Percentiles rank a stretch among this genome's conserved stretches.
phyloP scores from a whole-genome alignment of 2,113 vertebrate species.

The Hyla sarda region DNA sequence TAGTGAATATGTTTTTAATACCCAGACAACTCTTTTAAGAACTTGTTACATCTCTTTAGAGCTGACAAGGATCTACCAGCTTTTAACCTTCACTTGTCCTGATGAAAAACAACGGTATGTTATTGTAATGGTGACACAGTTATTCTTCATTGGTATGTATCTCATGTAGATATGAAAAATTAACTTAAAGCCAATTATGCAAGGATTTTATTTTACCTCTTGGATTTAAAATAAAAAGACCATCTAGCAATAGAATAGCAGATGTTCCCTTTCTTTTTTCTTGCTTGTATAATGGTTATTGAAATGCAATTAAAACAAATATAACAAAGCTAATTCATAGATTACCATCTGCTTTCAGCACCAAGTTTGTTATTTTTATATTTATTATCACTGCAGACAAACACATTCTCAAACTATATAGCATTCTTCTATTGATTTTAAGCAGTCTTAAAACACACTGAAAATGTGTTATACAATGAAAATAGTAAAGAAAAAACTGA shows the following conservation, averaged over 20 bases:
- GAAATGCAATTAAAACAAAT: conserved; percentile 44
- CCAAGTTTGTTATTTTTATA: conserved; percentile 13
- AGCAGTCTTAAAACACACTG: neutral
- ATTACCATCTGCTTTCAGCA: conserved; percentile 48
- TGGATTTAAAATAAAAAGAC: conserved; percentile 24
- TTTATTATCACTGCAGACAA: neutral
- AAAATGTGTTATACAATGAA: too few relatives aligned
- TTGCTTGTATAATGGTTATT: conserved; percentile 19
- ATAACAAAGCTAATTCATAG: conserved; percentile 25
- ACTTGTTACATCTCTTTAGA: too few relatives aligned
- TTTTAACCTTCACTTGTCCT: neutral
- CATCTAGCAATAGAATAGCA: conserved; percentile 42
- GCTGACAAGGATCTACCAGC: neutral
- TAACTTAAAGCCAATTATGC: conserved; percentile 37
- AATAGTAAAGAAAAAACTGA: too few relatives aligned
- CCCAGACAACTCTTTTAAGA: too few relatives aligned
- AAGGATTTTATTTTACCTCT: conserved; percentile 43
- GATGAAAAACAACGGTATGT: neutral
- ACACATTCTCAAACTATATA: neutral
- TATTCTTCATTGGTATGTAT: conserved; percentile 27
- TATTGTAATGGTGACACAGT: neutral
- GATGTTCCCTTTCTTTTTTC: conserved; percentile 48
- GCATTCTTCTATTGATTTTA: neutral
- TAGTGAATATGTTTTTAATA: too few relatives aligned
- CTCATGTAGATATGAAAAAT: conserved; percentile 32